Base-by-base conservation (phyloP, 2,797 vertebrate genomes). In the Streptopelia turtur region DNA sequence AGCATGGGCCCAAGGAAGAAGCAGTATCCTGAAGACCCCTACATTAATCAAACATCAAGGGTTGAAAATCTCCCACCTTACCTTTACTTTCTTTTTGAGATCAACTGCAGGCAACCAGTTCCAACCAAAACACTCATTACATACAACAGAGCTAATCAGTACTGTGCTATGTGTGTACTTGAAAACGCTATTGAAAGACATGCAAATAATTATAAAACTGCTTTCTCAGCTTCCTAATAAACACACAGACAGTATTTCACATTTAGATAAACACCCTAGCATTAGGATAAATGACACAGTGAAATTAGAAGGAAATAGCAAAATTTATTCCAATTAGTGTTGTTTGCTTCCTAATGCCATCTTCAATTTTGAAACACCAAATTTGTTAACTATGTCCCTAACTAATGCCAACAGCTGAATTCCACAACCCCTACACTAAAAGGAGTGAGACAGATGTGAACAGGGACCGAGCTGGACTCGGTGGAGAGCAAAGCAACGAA, bases 11-110 rank as follows among this genome's bases (percentile, higher is more conserved):
- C 31, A 71, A 63, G 27, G 5, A 79, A 45, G 12, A 43, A 79
- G 11, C 11, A 10, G 28, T 11, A 13, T 1, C 13, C 28, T 16
- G 18, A 57, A 74, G 43, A 70, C 13, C 28, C 10, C 16, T 33
- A 10, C 0, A 1, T 2, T 21, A 52, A 66, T 1, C 10, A 11
- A 68, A 76, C 21, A 49, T 13, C 2, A 14, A 45, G 59, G n/a
- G 24, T 11, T 56, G 55, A 28, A 85, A 87, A 65, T 75, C 27
- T 0, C 3, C 6, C 52, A 79, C 14, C 16, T 31, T 15, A 21
- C 22, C 25, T 80, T 52, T 30, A 70, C 28, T 60, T 68, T 66
- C 76, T 25, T 25, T 52, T 65, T 35, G 41, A 16, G 37, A 43
- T 24, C n/a, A 57, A 28, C 39, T 53, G 35, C 33, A 85, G 57